Evolutionary conservation across 2,113 vertebrate species (phyloP), one percentile per base, ranked within the genome.

Genomic region (Mastomys natalensis): DNA sequence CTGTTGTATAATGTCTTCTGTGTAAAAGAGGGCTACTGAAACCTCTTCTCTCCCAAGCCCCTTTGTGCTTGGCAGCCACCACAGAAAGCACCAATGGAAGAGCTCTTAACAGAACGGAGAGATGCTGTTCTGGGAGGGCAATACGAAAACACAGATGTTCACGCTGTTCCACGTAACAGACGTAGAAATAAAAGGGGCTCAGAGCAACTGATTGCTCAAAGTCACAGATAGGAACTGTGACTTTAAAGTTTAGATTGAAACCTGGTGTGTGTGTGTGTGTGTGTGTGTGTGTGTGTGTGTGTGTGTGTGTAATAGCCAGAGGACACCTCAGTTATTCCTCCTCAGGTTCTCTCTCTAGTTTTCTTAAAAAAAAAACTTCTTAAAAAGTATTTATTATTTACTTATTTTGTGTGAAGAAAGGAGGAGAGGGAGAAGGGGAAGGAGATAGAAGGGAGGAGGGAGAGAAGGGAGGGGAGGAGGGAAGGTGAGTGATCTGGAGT

Each of bases 1-100:
- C 1, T 81, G 6, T 34, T 85, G 40, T 81, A n/a, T 76, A 17
- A 60, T 11, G 62, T 24, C 51, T 85, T 95, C 89, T 87, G 58
- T 96, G 68, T 13, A 86, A 40, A 91, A 74, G 15, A 43, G 58
- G 11, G 1, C 10, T 84, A 40, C 11, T 76, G 6, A 48, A 7
- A 16, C 51, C 90, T 90, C 10, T 11, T n/a, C 22, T 85, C 37
- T 51, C 64, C 37, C 43, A n/a, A 24, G 73, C 8, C 37, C 45
- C 88, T 26, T 85, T 88, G 85, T 87, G 48, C 76, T 87, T 87
- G 55, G 31, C 48, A 64, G 51, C 76, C 51, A 90, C 15, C 45
- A 90, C 53, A 53, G 58, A 43, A 86, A 90, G 31, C 77, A 76
- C 16, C 12, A 34, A 76, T 81, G 92, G 86, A 95, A 85, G 76